Conservation (phyloP, 2,888 invertebrate genomes). For the Dryobotodes eremita region DNA sequence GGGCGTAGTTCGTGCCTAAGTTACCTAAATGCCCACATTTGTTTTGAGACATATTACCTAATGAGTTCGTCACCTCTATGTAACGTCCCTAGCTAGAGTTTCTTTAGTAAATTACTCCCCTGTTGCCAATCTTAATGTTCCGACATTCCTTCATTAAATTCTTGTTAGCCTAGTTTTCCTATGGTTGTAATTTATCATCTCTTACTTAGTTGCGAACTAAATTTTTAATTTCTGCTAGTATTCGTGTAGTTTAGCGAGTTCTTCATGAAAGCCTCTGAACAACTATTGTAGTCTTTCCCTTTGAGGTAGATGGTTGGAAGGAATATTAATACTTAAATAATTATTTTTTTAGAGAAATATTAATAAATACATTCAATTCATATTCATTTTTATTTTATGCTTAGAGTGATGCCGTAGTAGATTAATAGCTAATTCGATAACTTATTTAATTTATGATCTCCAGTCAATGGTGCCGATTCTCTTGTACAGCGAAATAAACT, state of each 20-base stretch:
- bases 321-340: no score
- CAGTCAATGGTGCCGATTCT: no score
- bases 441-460: neutral
- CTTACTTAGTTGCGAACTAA: neutral
- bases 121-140: neutral
- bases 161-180: constrained; percentile 15
- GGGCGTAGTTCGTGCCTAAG: neutral
- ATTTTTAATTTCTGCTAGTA: constrained; percentile 19
- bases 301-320: neutral
- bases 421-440: neutral
- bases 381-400: neutral
- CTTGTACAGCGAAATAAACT: no score
- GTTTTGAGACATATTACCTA: neutral
- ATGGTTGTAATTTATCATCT: constrained; percentile 20
- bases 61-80: neutral
- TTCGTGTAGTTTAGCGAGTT: neutral
- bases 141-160: constrained; percentile 11
- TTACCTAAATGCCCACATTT: neutral
- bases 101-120: neutral
- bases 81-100: no score
- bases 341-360: no score
- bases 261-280: neutral
- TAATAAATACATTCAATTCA: no score
- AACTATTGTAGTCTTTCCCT: no score
- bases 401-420: neutral